Evolutionary conservation across 92 coral and sea anemone species (phyloP), one percentile per base, ranked within the genome.

Genomic region (Porites evermanni): DNA sequence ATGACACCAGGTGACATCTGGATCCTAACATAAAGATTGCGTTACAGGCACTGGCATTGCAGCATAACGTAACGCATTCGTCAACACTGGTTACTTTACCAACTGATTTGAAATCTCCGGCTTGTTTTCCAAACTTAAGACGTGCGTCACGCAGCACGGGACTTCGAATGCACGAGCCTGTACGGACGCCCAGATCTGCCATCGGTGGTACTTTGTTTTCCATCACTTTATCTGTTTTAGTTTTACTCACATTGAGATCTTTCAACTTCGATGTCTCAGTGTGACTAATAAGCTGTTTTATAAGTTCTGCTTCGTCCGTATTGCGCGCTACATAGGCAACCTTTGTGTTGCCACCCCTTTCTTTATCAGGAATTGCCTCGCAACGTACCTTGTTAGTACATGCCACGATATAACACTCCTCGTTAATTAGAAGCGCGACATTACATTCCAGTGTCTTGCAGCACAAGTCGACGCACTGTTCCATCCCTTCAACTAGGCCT

Each of bases 11-110:
- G 54, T 88, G 93, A 61, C 99, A 96, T 24, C 92, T 85, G 10
- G 91, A 85, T 14, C 98, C 89, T 71, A 96, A 70, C 94, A 96
- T 79, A 74, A 96, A 96, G 72, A 92, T 83, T 44, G 98, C 98
- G 77, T 91, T 92, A 63, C 99, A 96, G 3, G 71, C 91, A 77
- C 67, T 77, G 21, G 94, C 88, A 14, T 78, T 61, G 78, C 99
- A 96, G 83, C 99, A 96, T 16, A 60, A 78, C 64, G 91, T 74
- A 23, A 96, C 90, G 72, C 99, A 96, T 69, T 93, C 93, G 50
- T 86, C 84, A 5, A 92, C 81, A 73, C 75, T 85, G 60, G 79
- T 75, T 7, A 95, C 99, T 23, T 84, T 80, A 0, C 98, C 99
- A 2, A 79, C 91, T 21, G 94, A 88, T 67, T 83, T 75, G 76